Evolutionary conservation across 1,140 invertebrate species (phyloP), one percentile per base, ranked within the genome.

Genomic region (Drosophila guanche): DNA sequence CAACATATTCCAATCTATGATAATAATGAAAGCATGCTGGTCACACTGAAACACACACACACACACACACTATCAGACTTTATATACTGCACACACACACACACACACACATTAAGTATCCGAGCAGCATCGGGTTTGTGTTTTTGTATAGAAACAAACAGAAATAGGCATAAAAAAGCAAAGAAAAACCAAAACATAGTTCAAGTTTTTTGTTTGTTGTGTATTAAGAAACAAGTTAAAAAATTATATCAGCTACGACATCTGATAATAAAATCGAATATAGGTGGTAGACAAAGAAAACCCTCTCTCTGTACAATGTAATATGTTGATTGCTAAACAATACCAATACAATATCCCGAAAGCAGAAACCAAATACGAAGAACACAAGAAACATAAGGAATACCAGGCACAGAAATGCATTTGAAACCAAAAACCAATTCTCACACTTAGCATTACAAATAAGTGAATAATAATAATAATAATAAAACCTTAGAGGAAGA

Each of bases 171-270:
- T 22, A 33, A 51, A 51, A 6, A 10, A 5, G 16, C 16, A 46
- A 58, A 12, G 5, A 48, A 41, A 77, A 48, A 67, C 33, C 33
- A 56, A 54, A 59, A 59, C 48, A 78, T 62, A 65, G 65, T 71
- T 79, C 48, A 77, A 76, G 42, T 72, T 79, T 70, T 74, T 56
- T 46, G 47, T 80, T 79, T 59, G 70, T 80, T 80, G 78, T 71
- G 67, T 76, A 79, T 76, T 79, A 70, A 76, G 46, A 76, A 81
- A 81, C 43, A 61, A 61, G 69, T 86, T 89, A 79, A 67, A 85
- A 84, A 84, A 76, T 85, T 90, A 74, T 90, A 90, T 90, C 89
- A 90, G 89, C 89, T 90, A 90, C 70, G 89, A 90, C 89, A 90
- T 90, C 89, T 90, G 89, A 90, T 90, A 90, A 90, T 90, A 90